Evolutionary conservation across 2,888 invertebrate species (phyloP), one percentile per base, ranked within the genome.

Genomic region (Drosophila gaucha): DNA sequence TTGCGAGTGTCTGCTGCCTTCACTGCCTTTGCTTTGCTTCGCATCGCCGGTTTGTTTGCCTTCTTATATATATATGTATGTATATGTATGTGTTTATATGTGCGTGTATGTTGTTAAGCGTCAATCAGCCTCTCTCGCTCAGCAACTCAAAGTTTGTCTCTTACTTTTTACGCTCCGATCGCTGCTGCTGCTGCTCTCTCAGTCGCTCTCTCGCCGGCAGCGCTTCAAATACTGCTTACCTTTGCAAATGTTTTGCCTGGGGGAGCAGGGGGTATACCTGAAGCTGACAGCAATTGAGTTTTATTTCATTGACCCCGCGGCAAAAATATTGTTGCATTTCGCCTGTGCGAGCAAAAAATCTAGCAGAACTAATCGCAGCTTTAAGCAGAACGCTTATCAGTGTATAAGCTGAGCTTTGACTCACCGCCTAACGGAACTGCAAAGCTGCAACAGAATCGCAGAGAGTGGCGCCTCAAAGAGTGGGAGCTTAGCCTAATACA

Each of bases 251-350:
- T n/a, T n/a, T n/a, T n/a, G n/a, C n/a, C n/a, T n/a, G n/a, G n/a
- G n/a, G 28, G 30, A 49, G 28, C 12, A n/a, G 30, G 30, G 12
- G 35, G 24, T 22, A 33, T 14, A 33, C 14, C 14, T 33, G 14
- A 0, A 2, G 12, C 6, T 16, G 22, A 54, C 26, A 43, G 51
- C 69, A 66, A 86, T 86, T 78, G 86, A 83, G 68, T 67, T 75
- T 74, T 75, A 72, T 83, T 86, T 55, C 79, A 71, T 68, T 86
- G 83, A 80, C 71, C 79, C 49, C 67, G n/a, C 18, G 22, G 30
- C 18, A 43, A 43, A n/a, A n/a, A n/a, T n/a, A n/a, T 52, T 50
- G 46, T 44, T 59, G 71, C 52, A 49, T 28, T 74, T 70, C 16
- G 33, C 14, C 39, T 50, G 50, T 44, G 52, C 46, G 43, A 44